These are phyloP conservation scores for Phocoena phocoena DNA, from an alignment of 2,113 vertebrate genomes.

Conservation along the genomic window DNA sequence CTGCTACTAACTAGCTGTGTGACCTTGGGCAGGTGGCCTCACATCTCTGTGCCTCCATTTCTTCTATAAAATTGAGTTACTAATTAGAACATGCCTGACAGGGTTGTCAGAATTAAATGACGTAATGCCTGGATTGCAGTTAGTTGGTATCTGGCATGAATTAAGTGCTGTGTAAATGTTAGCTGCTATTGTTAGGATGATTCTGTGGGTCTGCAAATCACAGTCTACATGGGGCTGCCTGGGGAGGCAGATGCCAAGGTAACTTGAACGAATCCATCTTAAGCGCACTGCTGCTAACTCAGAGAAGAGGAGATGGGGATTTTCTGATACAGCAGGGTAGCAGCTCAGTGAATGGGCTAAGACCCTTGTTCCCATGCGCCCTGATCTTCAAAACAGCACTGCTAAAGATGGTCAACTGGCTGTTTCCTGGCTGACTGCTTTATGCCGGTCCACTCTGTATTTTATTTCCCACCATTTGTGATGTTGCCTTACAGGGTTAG, in stretches of 20 bases:
- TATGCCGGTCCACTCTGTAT: neutral
- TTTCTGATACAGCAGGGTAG: neutral
- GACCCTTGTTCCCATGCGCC: fast-evolving
- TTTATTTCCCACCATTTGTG: neutral
- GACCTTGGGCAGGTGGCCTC: neutral
- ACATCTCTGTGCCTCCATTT: neutral
- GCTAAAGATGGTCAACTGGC: fast-evolving
- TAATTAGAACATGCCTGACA: neutral
- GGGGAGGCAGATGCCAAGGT: neutral
- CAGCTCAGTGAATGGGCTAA: no score
- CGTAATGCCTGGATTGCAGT: neutral
- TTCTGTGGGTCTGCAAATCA: neutral
- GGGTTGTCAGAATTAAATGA: neutral
- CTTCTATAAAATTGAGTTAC: neutral
- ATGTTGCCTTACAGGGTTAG: neutral
- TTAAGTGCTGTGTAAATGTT: neutral
- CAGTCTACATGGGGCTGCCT: neutral
- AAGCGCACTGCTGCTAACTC: neutral
- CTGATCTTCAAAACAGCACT: neutral
- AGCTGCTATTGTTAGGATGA: neutral
- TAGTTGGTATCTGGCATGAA: neutral
- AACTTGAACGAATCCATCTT: neutral
- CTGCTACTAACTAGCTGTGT: neutral
- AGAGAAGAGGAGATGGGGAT: neutral
- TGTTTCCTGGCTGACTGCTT: neutral